These are phyloP conservation scores for Enoplosus armatus DNA, from an alignment of 2,797 vertebrate genomes.

Conservation along the genomic window DNA sequence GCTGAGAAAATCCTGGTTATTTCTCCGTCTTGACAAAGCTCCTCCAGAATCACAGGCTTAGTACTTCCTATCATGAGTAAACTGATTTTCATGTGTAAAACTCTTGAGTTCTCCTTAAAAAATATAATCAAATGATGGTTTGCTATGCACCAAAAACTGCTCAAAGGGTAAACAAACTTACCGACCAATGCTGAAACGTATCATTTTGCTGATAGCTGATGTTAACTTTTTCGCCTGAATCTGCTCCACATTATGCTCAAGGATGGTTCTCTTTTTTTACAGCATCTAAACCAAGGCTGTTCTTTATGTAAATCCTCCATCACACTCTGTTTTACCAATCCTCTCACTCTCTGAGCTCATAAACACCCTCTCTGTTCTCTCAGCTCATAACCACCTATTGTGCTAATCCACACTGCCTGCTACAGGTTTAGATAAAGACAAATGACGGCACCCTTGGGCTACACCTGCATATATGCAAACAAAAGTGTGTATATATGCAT, in stretches of 20 bases:
- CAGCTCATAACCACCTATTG: constrained; percentile 45
- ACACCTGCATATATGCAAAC: constrained; percentile 30
- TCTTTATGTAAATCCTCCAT: constrained; percentile 24
- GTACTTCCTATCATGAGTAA: neutral
- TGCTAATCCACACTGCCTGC: constrained; percentile 38
- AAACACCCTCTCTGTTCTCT: constrained; percentile 20
- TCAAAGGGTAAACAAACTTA: constrained; percentile 46
- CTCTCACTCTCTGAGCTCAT: constrained; percentile 44
- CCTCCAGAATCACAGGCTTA: constrained; percentile 7
- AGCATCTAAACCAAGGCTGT: constrained; percentile 28
- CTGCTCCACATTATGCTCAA: constrained; percentile 4
- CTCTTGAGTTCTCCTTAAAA: constrained; percentile 1
- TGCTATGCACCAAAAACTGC: constrained; percentile 6
- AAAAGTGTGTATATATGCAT: constrained; percentile 7
- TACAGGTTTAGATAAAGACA: constrained; percentile 41
- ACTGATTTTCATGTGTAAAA: constrained; percentile 11
- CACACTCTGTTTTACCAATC: constrained; percentile 22
- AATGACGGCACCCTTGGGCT: constrained; percentile 24
- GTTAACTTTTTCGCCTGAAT: constrained; percentile 8
- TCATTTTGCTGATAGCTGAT: constrained; percentile 15
- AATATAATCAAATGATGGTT: constrained; percentile 29
- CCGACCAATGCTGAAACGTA: constrained; percentile 9
- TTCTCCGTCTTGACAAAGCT: constrained; percentile 9
- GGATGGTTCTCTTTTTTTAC: constrained; percentile 29
- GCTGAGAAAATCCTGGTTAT: constrained; percentile 2